Conservation (phyloP, 2,113 vertebrate species). For the Halichoeres trimaculatus region DNA sequence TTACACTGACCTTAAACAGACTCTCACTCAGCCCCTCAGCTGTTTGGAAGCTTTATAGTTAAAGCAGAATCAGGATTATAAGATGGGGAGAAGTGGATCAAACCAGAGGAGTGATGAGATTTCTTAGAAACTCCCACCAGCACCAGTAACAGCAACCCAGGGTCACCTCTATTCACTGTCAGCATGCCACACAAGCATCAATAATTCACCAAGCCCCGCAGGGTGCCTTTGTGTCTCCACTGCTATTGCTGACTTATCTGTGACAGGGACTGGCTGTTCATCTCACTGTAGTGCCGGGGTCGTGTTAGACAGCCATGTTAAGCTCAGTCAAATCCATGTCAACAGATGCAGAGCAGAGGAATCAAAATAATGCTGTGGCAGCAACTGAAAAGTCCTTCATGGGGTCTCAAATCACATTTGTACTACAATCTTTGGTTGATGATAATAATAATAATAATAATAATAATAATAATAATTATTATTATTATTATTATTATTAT, state of each 20-base stretch:
- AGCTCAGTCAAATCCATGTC: slow-evolving; percentile 48
- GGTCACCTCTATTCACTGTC: slow-evolving; percentile 56
- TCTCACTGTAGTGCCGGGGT: slow-evolving; percentile 42
- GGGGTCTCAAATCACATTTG: slow-evolving; percentile 34
- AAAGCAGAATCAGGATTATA: slow-evolving; percentile 28
- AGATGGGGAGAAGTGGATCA: slow-evolving; percentile 24
- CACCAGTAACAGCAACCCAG: slow-evolving; percentile 28
- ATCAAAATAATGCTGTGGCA: slow-evolving; percentile 30
- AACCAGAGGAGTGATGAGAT: slow-evolving; percentile 19
- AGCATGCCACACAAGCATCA: slow-evolving; percentile 64
- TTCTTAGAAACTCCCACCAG: slow-evolving; percentile 39
- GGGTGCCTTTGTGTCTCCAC: slow-evolving; percentile 68
- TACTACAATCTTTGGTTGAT: neutral
- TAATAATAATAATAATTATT: no score
- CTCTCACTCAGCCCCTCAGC: neutral
- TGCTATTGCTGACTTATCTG: slow-evolving; percentile 62
- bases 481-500: no score
- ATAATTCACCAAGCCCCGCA: slow-evolving; percentile 69
- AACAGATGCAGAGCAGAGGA: slow-evolving; percentile 42
- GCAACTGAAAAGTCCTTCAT: slow-evolving; percentile 12
- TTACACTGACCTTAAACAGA: slow-evolving; percentile 26
- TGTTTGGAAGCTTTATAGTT: slow-evolving; percentile 1
- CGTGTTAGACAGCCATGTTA: slow-evolving; percentile 50
- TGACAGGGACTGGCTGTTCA: slow-evolving; percentile 65
- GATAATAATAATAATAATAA: no score